Percentiles rank a stretch among this genome's conserved stretches.
Evolutionary conservation across 2,113 vertebrate genomes (phyloP).

Genomic region (Naja naja): DNA sequence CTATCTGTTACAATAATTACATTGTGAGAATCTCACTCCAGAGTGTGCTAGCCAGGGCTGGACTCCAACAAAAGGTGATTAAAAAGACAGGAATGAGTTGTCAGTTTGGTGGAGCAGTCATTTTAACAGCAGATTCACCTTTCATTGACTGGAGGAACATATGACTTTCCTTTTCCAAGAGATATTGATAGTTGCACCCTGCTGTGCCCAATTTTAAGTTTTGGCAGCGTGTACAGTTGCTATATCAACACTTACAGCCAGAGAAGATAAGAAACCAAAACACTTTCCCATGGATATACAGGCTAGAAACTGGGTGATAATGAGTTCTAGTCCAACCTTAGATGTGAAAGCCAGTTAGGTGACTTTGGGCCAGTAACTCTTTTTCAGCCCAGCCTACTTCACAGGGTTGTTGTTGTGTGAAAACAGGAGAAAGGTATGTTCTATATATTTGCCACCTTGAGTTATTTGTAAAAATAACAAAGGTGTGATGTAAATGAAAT

Average conservation of each 20-base stretch:
- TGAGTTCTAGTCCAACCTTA: neutral
- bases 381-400: neutral
- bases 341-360: neutral
- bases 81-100: rapidly evolving
- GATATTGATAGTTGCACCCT: rapidly evolving
- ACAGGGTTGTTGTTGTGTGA: neutral
- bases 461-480: neutral
- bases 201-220: neutral
- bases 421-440: neutral
- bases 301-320: neutral
- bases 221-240: neutral
- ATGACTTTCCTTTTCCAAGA: neutral
- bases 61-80: rapidly evolving
- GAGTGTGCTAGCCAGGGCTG: rapidly evolving
- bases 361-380: neutral
- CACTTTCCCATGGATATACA: neutral
- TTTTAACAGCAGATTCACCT: neutral
- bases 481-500: no score
- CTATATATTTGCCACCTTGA: neutral
- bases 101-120: rapidly evolving
- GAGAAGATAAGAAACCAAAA: neutral
- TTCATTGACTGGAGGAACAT: rapidly evolving
- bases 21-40: neutral
- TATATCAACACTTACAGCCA: neutral
- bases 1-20: neutral